A percentile compares a stretch with the other conserved stretches of the same genome.
These are phyloP conservation scores for Gisinianus flammeolus DNA, from an alignment of 2,888 invertebrate species.

Conservation along the genomic window DNA sequence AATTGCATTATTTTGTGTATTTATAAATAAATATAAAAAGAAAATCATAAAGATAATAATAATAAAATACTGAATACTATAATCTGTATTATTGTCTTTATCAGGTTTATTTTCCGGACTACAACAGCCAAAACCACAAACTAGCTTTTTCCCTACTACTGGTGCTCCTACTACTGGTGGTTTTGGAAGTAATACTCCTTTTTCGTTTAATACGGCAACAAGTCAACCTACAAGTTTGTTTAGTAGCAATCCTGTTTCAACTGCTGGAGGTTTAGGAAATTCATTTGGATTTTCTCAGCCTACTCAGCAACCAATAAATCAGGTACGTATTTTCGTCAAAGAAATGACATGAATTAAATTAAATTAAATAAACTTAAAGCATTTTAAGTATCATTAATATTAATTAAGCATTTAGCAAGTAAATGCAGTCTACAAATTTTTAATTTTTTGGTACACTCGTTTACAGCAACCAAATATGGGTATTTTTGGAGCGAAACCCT, in stretches of 20 bases:
- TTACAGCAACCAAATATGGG: constrained; percentile 45
- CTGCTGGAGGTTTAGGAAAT: constrained; percentile 49
- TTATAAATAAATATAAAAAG: background rate
- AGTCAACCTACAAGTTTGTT: constrained; percentile 53
- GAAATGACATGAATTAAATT: background rate
- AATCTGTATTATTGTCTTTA: background rate
- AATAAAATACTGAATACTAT: background rate
- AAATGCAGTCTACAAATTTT: too few species aligned
- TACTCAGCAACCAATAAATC: constrained; percentile 61
- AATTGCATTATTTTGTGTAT: background rate
- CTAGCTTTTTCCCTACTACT: constrained; percentile 54
- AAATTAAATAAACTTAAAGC: background rate
- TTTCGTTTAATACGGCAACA: constrained; percentile 56
- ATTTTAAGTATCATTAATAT: background rate
- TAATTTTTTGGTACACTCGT: background rate
- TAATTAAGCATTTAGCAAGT: too few species aligned
- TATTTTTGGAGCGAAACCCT: constrained; percentile 59
- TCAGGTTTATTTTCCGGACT: constrained; percentile 49
- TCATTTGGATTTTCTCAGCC: constrained; percentile 18
- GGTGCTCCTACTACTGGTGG: constrained; percentile 55
- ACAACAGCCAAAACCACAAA: constrained; percentile 54
- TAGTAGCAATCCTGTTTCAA: constrained; percentile 45
- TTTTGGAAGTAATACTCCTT: constrained; percentile 61
- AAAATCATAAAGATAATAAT: background rate
- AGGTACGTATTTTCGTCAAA: constrained; percentile 65